These are phyloP conservation scores for Neoscelio sp. DNA, from an alignment of 2,888 invertebrate genomes.

Conservation along the genomic window DNA sequence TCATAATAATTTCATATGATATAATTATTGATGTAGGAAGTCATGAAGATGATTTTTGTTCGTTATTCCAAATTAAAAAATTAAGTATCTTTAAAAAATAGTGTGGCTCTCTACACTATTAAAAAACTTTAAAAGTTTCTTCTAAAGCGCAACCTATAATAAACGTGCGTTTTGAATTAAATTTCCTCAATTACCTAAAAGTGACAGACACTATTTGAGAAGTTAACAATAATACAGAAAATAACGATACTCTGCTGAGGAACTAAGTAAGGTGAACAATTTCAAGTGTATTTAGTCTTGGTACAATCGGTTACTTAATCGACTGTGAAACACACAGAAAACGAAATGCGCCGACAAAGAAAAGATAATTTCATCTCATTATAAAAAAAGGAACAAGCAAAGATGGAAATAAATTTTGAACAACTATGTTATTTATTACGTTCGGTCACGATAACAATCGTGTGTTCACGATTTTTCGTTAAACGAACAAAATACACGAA, in stretches of 20 bases:
- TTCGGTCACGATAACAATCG: slow-evolving; percentile 38
- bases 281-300: slow-evolving; percentile 25
- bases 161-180: neutral
- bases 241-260: slow-evolving; percentile 12
- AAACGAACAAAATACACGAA: slow-evolving; percentile 20
- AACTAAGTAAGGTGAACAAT: slow-evolving; percentile 37
- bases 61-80: no score
- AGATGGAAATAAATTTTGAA: slow-evolving; percentile 50
- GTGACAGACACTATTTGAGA: slow-evolving; percentile 6
- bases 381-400: slow-evolving; percentile 31
- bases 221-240: slow-evolving; percentile 3
- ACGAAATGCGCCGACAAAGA: slow-evolving; percentile 38
- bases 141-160: neutral
- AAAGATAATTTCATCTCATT: slow-evolving; percentile 57
- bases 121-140: neutral
- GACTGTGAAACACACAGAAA: slow-evolving; percentile 34
- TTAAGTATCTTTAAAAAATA: no score
- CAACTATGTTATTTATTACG: slow-evolving; percentile 44
- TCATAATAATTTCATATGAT: no score
- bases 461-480: slow-evolving; percentile 39
- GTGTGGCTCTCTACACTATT: no score
- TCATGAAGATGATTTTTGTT: no score
- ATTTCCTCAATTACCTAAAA: slow-evolving; percentile 5
- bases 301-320: slow-evolving; percentile 40
- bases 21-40: no score